phyloP scores from a whole-genome alignment of 2,797 vertebrate genomes.

The Streptopelia turtur region DNA sequence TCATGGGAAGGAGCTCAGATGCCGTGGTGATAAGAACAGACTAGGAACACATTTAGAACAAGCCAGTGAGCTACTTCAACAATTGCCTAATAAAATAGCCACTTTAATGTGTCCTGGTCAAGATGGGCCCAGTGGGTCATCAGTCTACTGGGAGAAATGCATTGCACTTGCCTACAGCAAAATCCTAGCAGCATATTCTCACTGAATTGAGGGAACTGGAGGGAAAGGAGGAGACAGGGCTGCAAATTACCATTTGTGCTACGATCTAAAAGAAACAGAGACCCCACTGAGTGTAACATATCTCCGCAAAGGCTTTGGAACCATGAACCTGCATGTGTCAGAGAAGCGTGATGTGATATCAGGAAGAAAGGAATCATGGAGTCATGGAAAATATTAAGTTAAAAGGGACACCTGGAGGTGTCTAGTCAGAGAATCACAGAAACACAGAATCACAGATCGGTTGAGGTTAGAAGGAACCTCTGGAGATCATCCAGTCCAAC shows the following conservation, averaged over 20 bases:
- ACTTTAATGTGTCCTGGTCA: not conserved
- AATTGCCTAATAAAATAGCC: not conserved
- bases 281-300: not conserved
- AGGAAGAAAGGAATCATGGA: not conserved
- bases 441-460: too few relatives aligned
- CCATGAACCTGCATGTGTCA: accelerated
- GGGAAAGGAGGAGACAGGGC: not conserved
- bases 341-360: not conserved
- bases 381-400: not conserved
- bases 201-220: not conserved
- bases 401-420: not conserved
- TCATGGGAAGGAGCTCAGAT: constrained; percentile 13
- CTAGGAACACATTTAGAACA: not conserved
- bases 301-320: not conserved
- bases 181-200: not conserved
- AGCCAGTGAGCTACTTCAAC: not conserved
- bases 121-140: not conserved
- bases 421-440: not conserved
- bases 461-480: too few relatives aligned
- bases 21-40: constrained; percentile 13
- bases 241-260: not conserved
- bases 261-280: not conserved
- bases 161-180: not conserved
- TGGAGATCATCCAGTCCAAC: too few relatives aligned
- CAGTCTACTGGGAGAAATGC: not conserved